Conservation (phyloP, 1,140 invertebrate species). For the Diuraphis noxia region DNA sequence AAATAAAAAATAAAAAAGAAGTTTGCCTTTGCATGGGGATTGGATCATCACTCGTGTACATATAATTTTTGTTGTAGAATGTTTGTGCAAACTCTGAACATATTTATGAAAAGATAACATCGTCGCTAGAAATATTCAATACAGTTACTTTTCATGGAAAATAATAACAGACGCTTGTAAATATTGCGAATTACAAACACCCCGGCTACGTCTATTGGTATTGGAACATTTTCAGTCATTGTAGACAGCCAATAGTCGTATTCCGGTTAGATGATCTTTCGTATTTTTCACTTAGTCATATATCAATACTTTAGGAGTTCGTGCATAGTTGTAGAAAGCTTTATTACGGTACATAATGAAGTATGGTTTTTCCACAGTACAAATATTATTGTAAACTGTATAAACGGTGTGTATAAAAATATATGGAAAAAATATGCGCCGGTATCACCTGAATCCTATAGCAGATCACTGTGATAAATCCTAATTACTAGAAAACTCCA, state of each 20-base stretch:
- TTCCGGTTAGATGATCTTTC: constrained; percentile 45
- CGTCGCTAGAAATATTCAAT: constrained; percentile 52
- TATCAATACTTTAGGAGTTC: constrained; percentile 41
- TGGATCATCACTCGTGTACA: constrained; percentile 54
- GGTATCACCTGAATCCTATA: constrained; percentile 28
- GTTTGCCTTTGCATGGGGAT: constrained; percentile 53
- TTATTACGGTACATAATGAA: constrained; percentile 46
- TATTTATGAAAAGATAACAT: constrained; percentile 44
- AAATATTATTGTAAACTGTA: constrained; percentile 12
- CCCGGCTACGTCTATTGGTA: constrained; percentile 46
- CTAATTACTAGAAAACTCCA: not conserved
- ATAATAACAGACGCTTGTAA: constrained; percentile 51
- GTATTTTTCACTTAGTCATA: constrained; percentile 52
- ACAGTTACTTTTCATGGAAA: constrained; percentile 47
- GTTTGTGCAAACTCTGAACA: constrained; percentile 49
- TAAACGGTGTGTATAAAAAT: constrained; percentile 23
- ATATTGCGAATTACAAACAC: constrained; percentile 52
- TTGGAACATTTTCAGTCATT: constrained; percentile 42
- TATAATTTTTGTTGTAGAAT: constrained; percentile 54
- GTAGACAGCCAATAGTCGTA: constrained; percentile 46
- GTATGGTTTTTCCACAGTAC: constrained; percentile 12
- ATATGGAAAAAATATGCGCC: not conserved
- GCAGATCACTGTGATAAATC: constrained; percentile 27
- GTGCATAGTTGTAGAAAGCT: constrained; percentile 52
- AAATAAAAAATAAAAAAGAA: constrained; percentile 49